Base-by-base conservation (phyloP, 37 sponge, comb jelly and placozoan genomes). In the Halichondria panicea region DNA sequence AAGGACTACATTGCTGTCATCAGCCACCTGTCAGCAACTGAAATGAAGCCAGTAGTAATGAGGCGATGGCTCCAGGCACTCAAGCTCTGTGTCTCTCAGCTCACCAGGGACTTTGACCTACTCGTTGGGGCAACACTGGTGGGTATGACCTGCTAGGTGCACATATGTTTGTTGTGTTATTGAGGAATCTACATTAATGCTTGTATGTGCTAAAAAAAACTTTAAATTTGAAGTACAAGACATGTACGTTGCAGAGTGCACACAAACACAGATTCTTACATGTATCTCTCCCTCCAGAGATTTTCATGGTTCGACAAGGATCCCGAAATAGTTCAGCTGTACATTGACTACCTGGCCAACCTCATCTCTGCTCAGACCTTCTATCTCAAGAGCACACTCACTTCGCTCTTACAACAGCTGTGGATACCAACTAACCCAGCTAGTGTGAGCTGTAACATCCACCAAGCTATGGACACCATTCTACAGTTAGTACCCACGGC, bases 361-460 rank as follows among this genome's bases (percentile, higher is more conserved):
- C 73, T 93, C 18, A 54, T 93, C 34, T 74, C 93, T 21, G 86
- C 83, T 35, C 90, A 93, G 50, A 75, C 89, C 52, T 76, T 31
- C 67, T 93, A 84, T 39, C 85, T 81, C 48, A 61, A 74, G 21
- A 59, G 80, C 22, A 55, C 77, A 41, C 73, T 91, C 21, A 27
- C 36, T 41, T 65, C 72, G 76, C 67, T 90, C 18, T 42, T 85
- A 9, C 34, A 55, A 25, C 75, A 67, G 33, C 37, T 72, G 15
- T 72, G 73, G 41, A 11, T 56, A 9, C 6, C n/a, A n/a, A n/a
- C n/a, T n/a, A n/a, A n/a, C n/a, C n/a, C n/a, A n/a, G n/a, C n/a
- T n/a, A n/a, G 13, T 25, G 58, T 70, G 11, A 65, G 71, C 46
- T 31, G 22, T 25, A 85, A 85, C 57, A 41, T 77, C 43, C 86